phyloP scores from a whole-genome alignment of 30 jellyfish, hydroid and myxozoan genomes.

The Rhopilema esculentum region DNA sequence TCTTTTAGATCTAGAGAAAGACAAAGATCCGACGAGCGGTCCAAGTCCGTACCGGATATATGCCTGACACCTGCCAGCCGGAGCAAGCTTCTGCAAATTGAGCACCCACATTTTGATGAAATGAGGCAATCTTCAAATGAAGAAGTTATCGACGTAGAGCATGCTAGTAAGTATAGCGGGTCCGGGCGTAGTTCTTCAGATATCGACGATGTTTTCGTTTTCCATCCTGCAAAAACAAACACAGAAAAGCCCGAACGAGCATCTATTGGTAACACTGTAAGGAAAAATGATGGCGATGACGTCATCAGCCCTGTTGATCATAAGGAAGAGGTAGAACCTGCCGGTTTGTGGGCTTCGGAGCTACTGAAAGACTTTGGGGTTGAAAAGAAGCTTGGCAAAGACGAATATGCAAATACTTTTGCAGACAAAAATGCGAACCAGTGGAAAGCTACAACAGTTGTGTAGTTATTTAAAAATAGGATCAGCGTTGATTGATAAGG shows the following conservation, averaged over 20 bases:
- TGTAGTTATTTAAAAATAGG: neutral
- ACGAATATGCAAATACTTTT: neutral
- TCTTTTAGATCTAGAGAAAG: conserved; percentile 26
- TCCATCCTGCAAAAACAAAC: neutral
- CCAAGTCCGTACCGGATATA: conserved; percentile 57
- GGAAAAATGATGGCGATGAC: neutral
- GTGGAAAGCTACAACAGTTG: conserved; percentile 61
- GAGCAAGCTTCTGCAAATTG: conserved; percentile 45
- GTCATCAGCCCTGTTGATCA: neutral
- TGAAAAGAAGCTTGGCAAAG: neutral
- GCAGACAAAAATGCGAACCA: conserved; percentile 32
- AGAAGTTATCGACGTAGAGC: neutral
- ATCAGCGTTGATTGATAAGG: neutral
- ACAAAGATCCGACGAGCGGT: conserved; percentile 35
- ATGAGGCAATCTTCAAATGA: neutral
- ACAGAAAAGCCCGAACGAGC: neutral
- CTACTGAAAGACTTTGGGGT: neutral
- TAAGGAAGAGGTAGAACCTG: neutral
- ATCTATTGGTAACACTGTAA: neutral
- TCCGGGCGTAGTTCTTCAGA: conserved; percentile 2
- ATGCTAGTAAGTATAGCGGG: neutral
- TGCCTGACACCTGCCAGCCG: conserved; percentile 57
- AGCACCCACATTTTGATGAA: conserved; percentile 66
- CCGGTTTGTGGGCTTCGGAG: neutral
- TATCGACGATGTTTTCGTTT: conserved; percentile 6